Evolutionary conservation across 92 coral and sea anemone species (phyloP).

Genomic region (Heliopora coerulea): DNA sequence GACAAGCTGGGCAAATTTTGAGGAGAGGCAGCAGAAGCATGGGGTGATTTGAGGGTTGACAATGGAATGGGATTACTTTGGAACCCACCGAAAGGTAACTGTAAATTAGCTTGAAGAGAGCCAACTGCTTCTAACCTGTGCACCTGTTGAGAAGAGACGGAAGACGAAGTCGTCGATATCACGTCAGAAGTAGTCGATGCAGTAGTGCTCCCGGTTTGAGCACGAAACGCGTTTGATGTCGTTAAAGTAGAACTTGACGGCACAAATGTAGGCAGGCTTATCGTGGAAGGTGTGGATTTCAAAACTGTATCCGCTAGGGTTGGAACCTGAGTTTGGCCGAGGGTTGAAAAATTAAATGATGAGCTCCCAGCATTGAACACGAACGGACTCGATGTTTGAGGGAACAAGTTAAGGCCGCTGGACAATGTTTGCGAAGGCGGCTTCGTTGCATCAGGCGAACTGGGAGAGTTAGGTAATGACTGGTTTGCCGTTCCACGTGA

Average conservation of each 20-base stretch:
- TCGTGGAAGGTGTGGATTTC: neutral
- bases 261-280: too few species aligned
- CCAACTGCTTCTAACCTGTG: neutral
- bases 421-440: neutral
- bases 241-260: neutral
- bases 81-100: neutral
- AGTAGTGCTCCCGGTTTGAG: neutral
- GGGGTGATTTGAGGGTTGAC: neutral
- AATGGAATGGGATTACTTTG: neutral
- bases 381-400: constrained; percentile 4
- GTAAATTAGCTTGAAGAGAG: neutral
- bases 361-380: neutral
- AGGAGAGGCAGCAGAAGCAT: neutral
- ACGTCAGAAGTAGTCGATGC: neutral
- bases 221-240: neutral
- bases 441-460: neutral
- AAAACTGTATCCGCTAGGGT: neutral
- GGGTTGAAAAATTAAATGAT: neutral
- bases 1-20: neutral
- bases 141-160: neutral
- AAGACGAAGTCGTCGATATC: neutral
- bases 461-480: neutral
- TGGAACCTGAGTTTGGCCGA: neutral
- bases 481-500: neutral
- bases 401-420: neutral